These are phyloP conservation scores for Eospalax fontanierii DNA, from an alignment of 2,797 vertebrate genomes.

Conservation along the genomic window DNA sequence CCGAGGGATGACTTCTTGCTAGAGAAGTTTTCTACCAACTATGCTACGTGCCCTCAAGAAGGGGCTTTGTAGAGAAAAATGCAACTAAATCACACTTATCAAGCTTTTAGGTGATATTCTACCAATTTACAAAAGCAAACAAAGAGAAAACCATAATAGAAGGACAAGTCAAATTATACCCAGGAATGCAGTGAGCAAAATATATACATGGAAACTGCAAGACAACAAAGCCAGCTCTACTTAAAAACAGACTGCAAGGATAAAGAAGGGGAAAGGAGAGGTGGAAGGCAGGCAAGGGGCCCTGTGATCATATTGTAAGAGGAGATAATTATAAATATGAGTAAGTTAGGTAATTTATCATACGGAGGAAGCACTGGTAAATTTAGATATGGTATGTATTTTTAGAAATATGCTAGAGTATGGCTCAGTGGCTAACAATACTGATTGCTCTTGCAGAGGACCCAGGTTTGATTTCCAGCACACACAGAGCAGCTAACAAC, in stretches of 20 bases:
- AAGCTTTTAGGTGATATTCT: background rate
- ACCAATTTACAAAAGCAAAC: constrained; percentile 49
- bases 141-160: background rate
- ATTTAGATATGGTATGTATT: background rate
- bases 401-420: background rate
- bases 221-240: background rate
- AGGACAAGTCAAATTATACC: background rate
- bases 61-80: background rate
- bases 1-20: no score
- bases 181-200: background rate
- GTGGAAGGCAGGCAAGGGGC: background rate
- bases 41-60: background rate
- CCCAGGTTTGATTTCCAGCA: no score
- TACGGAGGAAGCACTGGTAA: background rate
- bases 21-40: background rate
- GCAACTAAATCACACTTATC: background rate
- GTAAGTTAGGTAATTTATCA: background rate
- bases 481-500: no score
- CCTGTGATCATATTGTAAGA: background rate
- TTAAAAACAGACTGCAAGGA: background rate
- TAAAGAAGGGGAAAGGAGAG: background rate
- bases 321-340: constrained; percentile 22
- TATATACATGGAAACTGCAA: background rate
- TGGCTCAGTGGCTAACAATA: no score
- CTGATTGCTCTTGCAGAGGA: no score